Evolutionary conservation across 2,888 invertebrate species (phyloP).

Genomic region (Conomelus anceps): DNA sequence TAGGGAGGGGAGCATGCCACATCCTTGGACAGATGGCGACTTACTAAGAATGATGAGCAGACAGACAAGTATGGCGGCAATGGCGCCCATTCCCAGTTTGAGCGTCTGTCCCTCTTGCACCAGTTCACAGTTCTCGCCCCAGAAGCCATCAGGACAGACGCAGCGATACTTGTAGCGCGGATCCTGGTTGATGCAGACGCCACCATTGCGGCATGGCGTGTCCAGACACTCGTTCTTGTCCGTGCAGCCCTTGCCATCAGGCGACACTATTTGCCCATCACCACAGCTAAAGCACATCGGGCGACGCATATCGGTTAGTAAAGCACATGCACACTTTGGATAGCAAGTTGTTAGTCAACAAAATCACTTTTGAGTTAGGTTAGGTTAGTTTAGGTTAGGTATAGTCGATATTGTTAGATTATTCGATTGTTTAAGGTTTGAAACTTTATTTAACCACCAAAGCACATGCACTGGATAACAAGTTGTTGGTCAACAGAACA

Average conservation of each 20-base stretch:
- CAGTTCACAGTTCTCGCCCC: conserved; percentile 91
- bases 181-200: conserved; percentile 86
- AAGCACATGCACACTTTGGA: no score
- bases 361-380: background rate
- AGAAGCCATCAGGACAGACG: conserved; percentile 85
- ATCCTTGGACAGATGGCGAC: conserved; percentile 90
- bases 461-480: no score
- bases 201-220: conserved; percentile 88
- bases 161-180: conserved; percentile 80
- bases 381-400: background rate
- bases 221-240: conserved; percentile 95
- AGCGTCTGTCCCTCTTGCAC: conserved; percentile 91
- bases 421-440: no score
- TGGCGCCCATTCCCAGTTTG: conserved; percentile 92
- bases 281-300: conserved; percentile 69
- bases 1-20: conserved; percentile 38
- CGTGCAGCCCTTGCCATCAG: conserved; percentile 86
- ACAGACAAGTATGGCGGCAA: conserved; percentile 95
- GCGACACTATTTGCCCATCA: conserved; percentile 83
- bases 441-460: no score
- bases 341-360: background rate
- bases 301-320: no score
- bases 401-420: no score
- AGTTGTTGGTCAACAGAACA: no score
- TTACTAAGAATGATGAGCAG: conserved; percentile 94